Base-by-base conservation (phyloP, 2,797 vertebrate species). In the Clarias platycephalus region DNA sequence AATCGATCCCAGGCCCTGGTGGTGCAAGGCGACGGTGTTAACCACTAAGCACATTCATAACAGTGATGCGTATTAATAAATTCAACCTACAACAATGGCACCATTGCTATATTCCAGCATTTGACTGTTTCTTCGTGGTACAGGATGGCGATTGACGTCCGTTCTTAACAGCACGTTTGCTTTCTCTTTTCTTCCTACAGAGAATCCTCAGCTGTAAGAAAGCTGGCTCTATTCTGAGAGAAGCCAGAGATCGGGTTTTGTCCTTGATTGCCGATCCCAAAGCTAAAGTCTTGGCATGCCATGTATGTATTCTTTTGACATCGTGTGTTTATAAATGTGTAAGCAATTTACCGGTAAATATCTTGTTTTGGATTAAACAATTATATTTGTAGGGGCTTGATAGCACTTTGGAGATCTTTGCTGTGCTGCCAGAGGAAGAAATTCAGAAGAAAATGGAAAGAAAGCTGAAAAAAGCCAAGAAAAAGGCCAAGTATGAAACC, bases 381-480 rank as follows among this genome's bases (percentile, higher is more conserved):
- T 2, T n/a, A 22, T 26, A 20, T 70, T 34, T 81, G 2, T 88
- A 99, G 98, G 97, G 98, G 86, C 95, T 95, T 1, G 96, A 97
- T 70, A 90, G 93, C 2, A 88, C 95, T 24, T 92, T 99, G 89
- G 98, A 99, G 92, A 90, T 99, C 40, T 99, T 98, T 91, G 92
- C 89, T 12, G 91, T 98, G 70, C 95, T 98, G 90, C 94, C 95
- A 34, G 93, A 96, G 86, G 94, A 95, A 0, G 97, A 99, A 86
- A 87, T 97, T 85, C 90, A 91, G 89, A 97, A 92, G 91, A 98
- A 95, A 90, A 94, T 97, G 94, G 94, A 93, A 28, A 97, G 93
- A 92, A 99, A 97, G 92, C 82, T 93, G 84, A 99, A 97, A 91
- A 98, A 95, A 91, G 96, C 96, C 82, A 96, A 92, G 87, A 99